A percentile compares a stretch with the other conserved stretches of the same genome.
Conservation (phyloP, 2,888 invertebrate genomes). For the Dinocampus coccinellae region DNA sequence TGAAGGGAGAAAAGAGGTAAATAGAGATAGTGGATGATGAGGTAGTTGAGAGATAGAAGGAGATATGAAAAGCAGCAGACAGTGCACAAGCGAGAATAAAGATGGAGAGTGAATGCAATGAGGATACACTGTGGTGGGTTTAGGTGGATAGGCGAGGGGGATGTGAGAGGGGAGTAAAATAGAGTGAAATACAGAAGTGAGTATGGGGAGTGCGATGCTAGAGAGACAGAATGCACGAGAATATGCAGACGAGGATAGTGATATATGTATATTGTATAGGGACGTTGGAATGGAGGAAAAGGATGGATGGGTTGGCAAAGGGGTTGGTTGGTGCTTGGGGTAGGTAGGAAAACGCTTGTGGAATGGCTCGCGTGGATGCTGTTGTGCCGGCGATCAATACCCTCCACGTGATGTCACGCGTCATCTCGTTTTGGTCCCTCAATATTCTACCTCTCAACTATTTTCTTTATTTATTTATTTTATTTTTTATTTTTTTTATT, state of each 20-base stretch:
- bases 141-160: neutral
- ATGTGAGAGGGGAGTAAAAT: slow-evolving; percentile 37
- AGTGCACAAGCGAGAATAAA: slow-evolving; percentile 25
- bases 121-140: slow-evolving; percentile 11
- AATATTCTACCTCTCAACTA: slow-evolving; percentile 23
- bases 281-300: slow-evolving; percentile 33
- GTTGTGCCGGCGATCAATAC: slow-evolving; percentile 65
- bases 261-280: neutral
- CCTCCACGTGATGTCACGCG: slow-evolving; percentile 67
- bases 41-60: slow-evolving; percentile 25
- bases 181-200: slow-evolving; percentile 33
- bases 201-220: slow-evolving; percentile 21
- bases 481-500: slow-evolving; percentile 18
- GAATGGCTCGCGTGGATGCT: slow-evolving; percentile 65
- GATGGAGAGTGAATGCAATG: slow-evolving; percentile 26
- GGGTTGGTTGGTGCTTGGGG: slow-evolving; percentile 53
- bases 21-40: slow-evolving; percentile 26
- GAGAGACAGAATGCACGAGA: slow-evolving; percentile 16
- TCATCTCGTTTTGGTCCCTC: slow-evolving; percentile 54
- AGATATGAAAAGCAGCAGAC: slow-evolving; percentile 18
- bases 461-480: neutral
- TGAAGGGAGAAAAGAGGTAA: slow-evolving; percentile 13
- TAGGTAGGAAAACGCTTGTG: slow-evolving; percentile 60
- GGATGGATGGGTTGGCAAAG: slow-evolving; percentile 29
- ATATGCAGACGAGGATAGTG: slow-evolving; percentile 10